These are phyloP conservation scores for Stichopus chloronotus DNA, from an alignment of 35 echinoderm and acorn worm genomes.

Conservation along the genomic window DNA sequence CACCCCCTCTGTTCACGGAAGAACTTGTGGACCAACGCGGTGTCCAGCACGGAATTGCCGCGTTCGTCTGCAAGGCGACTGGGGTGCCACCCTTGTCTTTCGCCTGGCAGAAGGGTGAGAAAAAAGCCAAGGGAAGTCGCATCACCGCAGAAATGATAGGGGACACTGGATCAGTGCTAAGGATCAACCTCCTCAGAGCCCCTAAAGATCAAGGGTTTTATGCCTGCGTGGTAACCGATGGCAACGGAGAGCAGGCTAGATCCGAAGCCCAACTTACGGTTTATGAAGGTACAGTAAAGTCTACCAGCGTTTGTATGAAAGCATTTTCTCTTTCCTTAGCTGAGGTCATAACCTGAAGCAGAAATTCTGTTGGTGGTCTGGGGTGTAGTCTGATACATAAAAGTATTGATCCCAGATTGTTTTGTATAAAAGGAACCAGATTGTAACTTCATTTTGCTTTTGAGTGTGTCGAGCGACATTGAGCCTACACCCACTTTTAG, in stretches of 20 bases:
- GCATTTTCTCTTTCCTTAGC: no score
- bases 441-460: no score
- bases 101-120: constrained; percentile 25
- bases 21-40: constrained; percentile 15
- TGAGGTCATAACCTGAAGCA: no score
- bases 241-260: background rate
- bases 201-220: constrained; percentile 30
- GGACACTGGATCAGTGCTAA: constrained; percentile 20
- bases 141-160: background rate
- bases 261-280: constrained; percentile 26
- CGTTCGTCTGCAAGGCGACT: constrained; percentile 31
- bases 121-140: constrained; percentile 20
- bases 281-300: constrained; percentile 30
- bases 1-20: constrained; percentile 14
- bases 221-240: constrained; percentile 14
- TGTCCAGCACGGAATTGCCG: constrained; percentile 16
- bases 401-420: no score
- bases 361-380: no score
- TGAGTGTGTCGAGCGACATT: no score
- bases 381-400: no score
- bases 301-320: background rate
- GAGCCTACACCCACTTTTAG: no score
- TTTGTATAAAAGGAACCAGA: no score
- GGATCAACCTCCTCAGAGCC: constrained; percentile 36
- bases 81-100: constrained; percentile 3